These are phyloP conservation scores for Stichodactyla helianthus DNA, from an alignment of 64 coral and sea anemone genomes.

Conservation along the genomic window DNA sequence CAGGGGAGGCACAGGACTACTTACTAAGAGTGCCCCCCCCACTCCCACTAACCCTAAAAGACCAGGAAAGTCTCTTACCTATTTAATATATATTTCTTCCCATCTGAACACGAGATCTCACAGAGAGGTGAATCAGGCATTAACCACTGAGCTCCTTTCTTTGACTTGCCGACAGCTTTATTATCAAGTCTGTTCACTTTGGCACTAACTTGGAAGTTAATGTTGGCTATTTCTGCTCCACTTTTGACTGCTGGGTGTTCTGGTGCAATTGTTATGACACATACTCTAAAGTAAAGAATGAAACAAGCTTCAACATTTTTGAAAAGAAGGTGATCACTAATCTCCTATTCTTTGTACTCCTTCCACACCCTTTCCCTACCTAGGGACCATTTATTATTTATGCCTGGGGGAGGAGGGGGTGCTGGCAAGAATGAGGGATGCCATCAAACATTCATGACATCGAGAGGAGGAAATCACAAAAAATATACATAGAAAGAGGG, in stretches of 20 bases:
- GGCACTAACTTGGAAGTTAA: slow-evolving; percentile 84
- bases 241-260: slow-evolving; percentile 68
- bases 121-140: slow-evolving; percentile 60
- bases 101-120: slow-evolving; percentile 64
- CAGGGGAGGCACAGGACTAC: too few species aligned
- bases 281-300: slow-evolving; percentile 50
- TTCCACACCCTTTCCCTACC: too few species aligned
- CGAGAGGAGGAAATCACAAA: too few species aligned
- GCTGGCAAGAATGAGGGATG: too few species aligned
- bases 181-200: slow-evolving; percentile 89
- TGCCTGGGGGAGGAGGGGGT: too few species aligned
- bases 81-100: slow-evolving; percentile 68
- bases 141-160: slow-evolving; percentile 77
- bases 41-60: too few species aligned
- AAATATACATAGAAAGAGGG: too few species aligned
- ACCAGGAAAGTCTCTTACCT: slow-evolving; percentile 47
- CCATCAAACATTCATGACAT: too few species aligned
- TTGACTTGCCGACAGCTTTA: slow-evolving; percentile 90
- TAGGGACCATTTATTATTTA: too few species aligned
- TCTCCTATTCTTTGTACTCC: too few species aligned
- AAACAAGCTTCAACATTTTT: not conserved
- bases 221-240: slow-evolving; percentile 45
- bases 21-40: too few species aligned
- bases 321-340: too few species aligned
- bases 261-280: slow-evolving; percentile 80